Base-by-base conservation (phyloP, 2,888 invertebrate species). In the Trypoxylon attenuatum region DNA sequence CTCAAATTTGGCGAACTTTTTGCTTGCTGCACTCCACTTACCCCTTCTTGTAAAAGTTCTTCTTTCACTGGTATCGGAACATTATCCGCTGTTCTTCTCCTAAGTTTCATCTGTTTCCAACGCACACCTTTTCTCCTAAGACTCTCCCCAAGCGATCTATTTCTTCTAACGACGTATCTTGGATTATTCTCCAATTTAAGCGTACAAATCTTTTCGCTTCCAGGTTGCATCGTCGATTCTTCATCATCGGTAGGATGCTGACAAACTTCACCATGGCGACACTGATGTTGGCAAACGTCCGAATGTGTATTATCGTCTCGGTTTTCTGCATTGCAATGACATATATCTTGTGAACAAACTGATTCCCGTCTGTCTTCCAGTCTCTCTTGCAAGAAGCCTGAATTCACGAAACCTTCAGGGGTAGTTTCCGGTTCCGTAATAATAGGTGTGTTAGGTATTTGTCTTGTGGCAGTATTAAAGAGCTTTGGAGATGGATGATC, bases 121-220 rank as follows among this genome's bases (percentile, higher is more conserved):
- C 82, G 78, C 1, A 87, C 81, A 10, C 81, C 82, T 47, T 77
- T 79, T 45, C 79, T 86, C 69, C 76, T 84, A n/a, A 78, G 73
- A 15, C 67, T 62, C 42, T 76, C 78, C 13, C 78, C 77, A 16
- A 57, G 62, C 6, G 79, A 82, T 53, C 79, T 82, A n/a, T 82
- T 79, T 33, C 82, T 82, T 39, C 79, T 71, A 8, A 79, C 53
- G 21, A 83, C 55, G 42, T 76, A 74, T 57, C 77, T 85, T 0
- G 82, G 77, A 49, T 19, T 62, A 10, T 5, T 43, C 2, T 38
- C n/a, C 47, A 65, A 70, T 2, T 65, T 52, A 23, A 13, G 5
- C 3, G 56, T 43, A n/a, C n/a, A n/a, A n/a, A n/a, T n/a, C n/a
- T n/a, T n/a, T n/a, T n/a, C n/a, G n/a, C n/a, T n/a, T n/a, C n/a